Conservation (phyloP, 2,797 vertebrate genomes). For the Poliocrania exsul region DNA sequence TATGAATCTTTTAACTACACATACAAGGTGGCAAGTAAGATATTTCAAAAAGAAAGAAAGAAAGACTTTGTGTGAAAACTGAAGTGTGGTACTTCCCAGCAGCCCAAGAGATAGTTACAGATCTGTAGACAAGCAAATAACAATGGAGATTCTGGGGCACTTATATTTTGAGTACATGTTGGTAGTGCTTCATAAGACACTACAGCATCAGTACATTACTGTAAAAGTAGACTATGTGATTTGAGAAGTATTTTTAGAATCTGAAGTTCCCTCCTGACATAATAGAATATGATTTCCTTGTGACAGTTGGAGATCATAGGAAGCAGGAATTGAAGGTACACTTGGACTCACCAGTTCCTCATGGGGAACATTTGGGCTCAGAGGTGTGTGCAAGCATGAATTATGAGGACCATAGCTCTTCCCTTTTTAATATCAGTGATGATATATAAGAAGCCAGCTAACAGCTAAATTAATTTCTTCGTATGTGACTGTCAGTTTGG, state of each 20-base stretch:
- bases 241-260: neutral
- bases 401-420: neutral
- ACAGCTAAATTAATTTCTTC: neutral
- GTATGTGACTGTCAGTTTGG: neutral
- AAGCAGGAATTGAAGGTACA: neutral
- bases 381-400: fast-evolving
- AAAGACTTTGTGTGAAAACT: neutral
- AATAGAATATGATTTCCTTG: neutral
- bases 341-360: neutral
- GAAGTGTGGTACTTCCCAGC: neutral
- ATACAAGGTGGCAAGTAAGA: neutral
- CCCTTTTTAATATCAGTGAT: neutral
- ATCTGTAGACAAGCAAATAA: neutral
- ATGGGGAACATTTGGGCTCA: neutral
- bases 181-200: neutral
- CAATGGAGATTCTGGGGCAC: neutral
- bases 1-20: neutral
- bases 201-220: neutral
- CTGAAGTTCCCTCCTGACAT: neutral
- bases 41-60: neutral
- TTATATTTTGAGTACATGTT: neutral
- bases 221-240: neutral
- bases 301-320: neutral
- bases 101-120: neutral
- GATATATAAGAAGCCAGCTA: neutral